Percentiles rank a stretch among this genome's conserved stretches.
Conservation (phyloP, 1,140 invertebrate genomes). For the Drosophila persimilis region DNA sequence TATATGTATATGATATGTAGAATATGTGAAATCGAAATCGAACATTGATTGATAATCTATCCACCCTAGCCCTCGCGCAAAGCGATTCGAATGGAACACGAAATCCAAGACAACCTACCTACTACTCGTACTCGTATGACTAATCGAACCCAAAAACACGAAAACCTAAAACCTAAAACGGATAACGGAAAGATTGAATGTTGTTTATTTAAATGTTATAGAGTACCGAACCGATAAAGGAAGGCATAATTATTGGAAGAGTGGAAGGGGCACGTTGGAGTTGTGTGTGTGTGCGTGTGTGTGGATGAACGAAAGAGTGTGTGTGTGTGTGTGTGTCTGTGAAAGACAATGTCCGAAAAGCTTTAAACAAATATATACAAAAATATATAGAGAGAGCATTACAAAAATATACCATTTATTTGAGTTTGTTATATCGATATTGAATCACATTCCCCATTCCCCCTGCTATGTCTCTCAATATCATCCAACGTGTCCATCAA, state of each 20-base stretch:
- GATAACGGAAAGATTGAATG: constrained; percentile 54
- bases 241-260: constrained; percentile 9
- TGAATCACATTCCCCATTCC: background rate
- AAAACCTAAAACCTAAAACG: constrained; percentile 11
- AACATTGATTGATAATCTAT: constrained; percentile 32
- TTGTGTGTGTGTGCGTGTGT: constrained; percentile 9
- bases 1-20: constrained; percentile 18
- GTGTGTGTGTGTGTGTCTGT: constrained; percentile 11
- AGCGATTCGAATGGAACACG: constrained; percentile 25
- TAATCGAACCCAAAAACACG: constrained; percentile 1
- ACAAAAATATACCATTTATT: constrained; percentile 6
- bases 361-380: constrained; percentile 51
- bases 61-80: constrained; percentile 49
- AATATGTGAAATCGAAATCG: constrained; percentile 6
- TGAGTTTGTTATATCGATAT: constrained; percentile 22
- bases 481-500: constrained; percentile 30
- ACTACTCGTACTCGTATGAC: constrained; percentile 12
- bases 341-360: constrained; percentile 52
- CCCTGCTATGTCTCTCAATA: constrained; percentile 17
- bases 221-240: constrained; percentile 23
- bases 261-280: constrained; percentile 39
- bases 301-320: background rate
- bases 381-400: constrained; percentile 16
- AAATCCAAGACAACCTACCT: constrained; percentile 42
- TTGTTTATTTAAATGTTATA: constrained; percentile 66